A percentile compares a stretch with the other conserved stretches of the same genome.
Evolutionary conservation across 1,140 invertebrate genomes (phyloP).

Genomic region (Trachelipus rathkii): DNA sequence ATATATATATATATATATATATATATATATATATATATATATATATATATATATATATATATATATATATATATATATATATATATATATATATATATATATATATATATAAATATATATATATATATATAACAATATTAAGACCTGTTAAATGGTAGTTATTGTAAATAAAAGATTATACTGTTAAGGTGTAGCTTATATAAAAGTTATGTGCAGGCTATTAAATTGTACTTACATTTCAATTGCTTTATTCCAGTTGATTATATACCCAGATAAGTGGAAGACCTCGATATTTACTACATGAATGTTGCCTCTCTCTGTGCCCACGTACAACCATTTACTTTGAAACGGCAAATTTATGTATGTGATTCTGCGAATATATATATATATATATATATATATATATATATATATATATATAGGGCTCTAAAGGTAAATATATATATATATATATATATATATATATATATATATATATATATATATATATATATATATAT

Average conservation of each 20-base stretch:
- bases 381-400: conserved; percentile 23
- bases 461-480: conserved; percentile 76
- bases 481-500: conserved; percentile 33
- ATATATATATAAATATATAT: no score
- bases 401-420: conserved; percentile 20
- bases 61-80: no score
- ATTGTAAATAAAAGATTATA: no score
- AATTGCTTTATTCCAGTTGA: conserved; percentile 99
- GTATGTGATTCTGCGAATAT: conserved; percentile 74
- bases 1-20: no score
- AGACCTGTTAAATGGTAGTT: no score
- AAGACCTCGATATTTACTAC: conserved; percentile 95
- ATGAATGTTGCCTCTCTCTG: conserved; percentile 95
- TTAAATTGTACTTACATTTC: conserved; percentile 77
- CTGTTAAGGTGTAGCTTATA: background rate
- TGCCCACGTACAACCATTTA: conserved; percentile 98
- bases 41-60: no score
- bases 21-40: no score
- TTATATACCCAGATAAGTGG: conserved; percentile 92
- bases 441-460: background rate
- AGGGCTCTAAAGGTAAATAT: no score
- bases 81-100: no score
- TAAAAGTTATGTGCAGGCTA: conserved; percentile 1
- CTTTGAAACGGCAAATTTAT: conserved; percentile 90
- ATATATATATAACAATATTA: no score